Evolutionary conservation across 1,140 invertebrate species (phyloP).

Genomic region (Pissodes strobi): DNA sequence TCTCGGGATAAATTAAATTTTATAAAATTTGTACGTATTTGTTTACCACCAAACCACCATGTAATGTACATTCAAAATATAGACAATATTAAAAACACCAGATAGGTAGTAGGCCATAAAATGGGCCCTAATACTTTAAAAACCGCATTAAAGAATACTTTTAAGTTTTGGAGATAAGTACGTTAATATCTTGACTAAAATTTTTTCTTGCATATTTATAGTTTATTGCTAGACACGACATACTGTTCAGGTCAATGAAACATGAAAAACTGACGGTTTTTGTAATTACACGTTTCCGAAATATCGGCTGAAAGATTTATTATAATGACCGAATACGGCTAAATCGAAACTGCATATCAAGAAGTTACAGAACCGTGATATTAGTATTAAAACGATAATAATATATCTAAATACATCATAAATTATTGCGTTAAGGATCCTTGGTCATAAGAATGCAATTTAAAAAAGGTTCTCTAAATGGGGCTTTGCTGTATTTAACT

Average conservation of each 20-base stretch:
- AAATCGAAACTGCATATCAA: conserved; percentile 6
- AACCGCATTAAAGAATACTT: too few relatives aligned
- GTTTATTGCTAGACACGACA: neutral
- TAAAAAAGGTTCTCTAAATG: neutral
- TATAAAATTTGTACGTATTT: too few relatives aligned
- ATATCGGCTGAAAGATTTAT: conserved; percentile 9
- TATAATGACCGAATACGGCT: neutral
- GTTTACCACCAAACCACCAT: too few relatives aligned
- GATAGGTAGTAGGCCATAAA: too few relatives aligned
- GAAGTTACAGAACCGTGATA: conserved; percentile 12
- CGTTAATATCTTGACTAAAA: too few relatives aligned
- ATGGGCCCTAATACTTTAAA: neutral
- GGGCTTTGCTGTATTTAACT: neutral
- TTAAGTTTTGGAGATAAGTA: neutral
- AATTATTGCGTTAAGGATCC: neutral
- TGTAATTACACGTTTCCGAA: too few relatives aligned
- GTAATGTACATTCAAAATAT: too few relatives aligned
- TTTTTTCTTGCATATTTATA: too few relatives aligned
- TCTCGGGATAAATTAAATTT: too few relatives aligned
- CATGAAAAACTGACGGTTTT: neutral
- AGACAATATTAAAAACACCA: too few relatives aligned
- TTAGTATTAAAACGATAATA: conserved; percentile 14
- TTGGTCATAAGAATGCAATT: neutral
- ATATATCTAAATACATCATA: conserved; percentile 5
- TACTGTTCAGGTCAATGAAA: neutral